A percentile compares a stretch with the other conserved stretches of the same genome.
Conservation (phyloP, 2,888 invertebrate species). For the Barypeithes pellucidus region DNA sequence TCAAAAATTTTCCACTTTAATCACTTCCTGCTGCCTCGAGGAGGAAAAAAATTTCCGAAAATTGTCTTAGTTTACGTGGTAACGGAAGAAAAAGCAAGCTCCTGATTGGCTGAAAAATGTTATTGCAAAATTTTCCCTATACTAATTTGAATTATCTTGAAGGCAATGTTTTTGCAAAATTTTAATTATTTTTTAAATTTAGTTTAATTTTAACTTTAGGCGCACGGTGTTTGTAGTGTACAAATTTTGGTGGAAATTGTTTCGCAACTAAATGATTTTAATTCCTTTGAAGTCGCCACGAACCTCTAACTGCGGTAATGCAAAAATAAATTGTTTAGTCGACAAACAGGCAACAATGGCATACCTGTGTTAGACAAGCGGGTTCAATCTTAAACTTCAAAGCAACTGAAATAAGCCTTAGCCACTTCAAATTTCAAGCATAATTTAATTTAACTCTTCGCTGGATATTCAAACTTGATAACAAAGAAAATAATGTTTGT, state of each 20-base stretch:
- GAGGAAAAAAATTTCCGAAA: too few species aligned
- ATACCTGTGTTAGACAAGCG: constrained; percentile 46
- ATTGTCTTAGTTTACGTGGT: too few species aligned
- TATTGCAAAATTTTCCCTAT: too few species aligned
- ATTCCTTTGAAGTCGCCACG: constrained; percentile 39
- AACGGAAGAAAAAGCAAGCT: too few species aligned
- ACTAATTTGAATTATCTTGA: too few species aligned
- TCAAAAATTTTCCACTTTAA: too few species aligned
- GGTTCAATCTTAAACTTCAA: constrained; percentile 50
- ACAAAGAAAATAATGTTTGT: constrained; percentile 33
- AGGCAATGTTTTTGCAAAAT: neutral
- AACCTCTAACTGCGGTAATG: constrained; percentile 14
- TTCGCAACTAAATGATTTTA: constrained; percentile 5
- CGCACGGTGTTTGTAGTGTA: neutral
- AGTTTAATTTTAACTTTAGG: too few species aligned
- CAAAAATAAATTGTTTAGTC: constrained; percentile 16
- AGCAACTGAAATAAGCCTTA: constrained; percentile 54
- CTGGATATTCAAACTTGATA: constrained; percentile 30
- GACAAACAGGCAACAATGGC: constrained; percentile 30
- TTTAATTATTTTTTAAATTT: neutral
- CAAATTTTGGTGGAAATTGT: constrained; percentile 16
- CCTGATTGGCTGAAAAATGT: too few species aligned
- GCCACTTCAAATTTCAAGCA: constrained; percentile 45
- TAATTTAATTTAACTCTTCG: constrained; percentile 44
- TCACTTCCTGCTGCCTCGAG: too few species aligned